Conservation (phyloP, 2,888 invertebrate species). For the Microchrysa polita region DNA sequence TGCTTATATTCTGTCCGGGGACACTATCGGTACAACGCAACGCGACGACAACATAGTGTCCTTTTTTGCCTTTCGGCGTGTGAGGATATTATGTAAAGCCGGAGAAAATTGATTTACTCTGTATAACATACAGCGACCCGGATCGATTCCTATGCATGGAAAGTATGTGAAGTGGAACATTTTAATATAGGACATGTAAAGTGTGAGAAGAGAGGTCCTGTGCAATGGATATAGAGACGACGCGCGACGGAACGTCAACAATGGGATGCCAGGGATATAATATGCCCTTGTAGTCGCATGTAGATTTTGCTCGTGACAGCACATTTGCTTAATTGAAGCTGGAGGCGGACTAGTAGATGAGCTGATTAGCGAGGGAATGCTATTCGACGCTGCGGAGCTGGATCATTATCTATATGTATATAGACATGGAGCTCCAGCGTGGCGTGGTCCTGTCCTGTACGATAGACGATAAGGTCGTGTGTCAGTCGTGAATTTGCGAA, state of each 20-base stretch:
- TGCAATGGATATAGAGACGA: not conserved
- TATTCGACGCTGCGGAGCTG: slow-evolving; percentile 7
- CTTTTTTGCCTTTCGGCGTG: too few species aligned
- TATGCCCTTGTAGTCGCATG: slow-evolving; percentile 26
- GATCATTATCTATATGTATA: slow-evolving; percentile 16
- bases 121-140: slow-evolving; percentile 13
- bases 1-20: not conserved
- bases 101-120: slow-evolving; percentile 38
- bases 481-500: slow-evolving; percentile 13
- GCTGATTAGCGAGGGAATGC: slow-evolving; percentile 26
- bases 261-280: too few species aligned
- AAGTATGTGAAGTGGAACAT: slow-evolving; percentile 26
- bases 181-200: not conserved
- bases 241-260: not conserved
- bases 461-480: not conserved
- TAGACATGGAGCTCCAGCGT: too few species aligned
- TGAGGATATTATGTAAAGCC: slow-evolving; percentile 28
- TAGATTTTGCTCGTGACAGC: slow-evolving; percentile 30
- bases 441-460: too few species aligned
- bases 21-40: not conserved
- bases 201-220: not conserved
- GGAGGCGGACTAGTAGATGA: slow-evolving; percentile 18
- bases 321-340: slow-evolving; percentile 28
- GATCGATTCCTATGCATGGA: slow-evolving; percentile 28
- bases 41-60: not conserved